Base-by-base conservation (phyloP, 1,140 invertebrate genomes). In the Schlechtendalia chinensis region DNA sequence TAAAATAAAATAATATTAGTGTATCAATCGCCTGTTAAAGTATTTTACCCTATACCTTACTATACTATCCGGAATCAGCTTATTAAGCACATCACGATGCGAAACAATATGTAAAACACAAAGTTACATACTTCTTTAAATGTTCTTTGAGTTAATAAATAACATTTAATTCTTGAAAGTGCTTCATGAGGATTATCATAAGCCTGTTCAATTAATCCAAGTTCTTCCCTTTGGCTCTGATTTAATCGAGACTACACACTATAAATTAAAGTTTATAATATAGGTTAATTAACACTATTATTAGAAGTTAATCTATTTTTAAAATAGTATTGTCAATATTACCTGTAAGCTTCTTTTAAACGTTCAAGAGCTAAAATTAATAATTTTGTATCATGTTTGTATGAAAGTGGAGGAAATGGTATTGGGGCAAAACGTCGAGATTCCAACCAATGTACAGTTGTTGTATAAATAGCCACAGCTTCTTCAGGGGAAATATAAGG, bases 131-230 rank as follows among this genome's bases (percentile, higher is more conserved):
- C 95, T 90, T 99, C 97, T 88, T 98, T 98, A 85, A 99, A 99
- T 47, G 96, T 95, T 87, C 98, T 90, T 86, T 99, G 97, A 0
- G 98, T 99, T 0, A 99, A 88, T 83, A 99, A 88, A 88, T 99
- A 98, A 91, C 98, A 94, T 86, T 99, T 99, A 83, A 99, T 99
- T 84, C 98, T 92, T 0, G 98, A 99, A 67, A 99, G 86, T 1
- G 98, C 98, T 86, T 99, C 98, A 83, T 99, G 98, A 79, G 98
- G 98, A 89, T 99, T 99, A 86, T 99, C 98, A 85, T 99, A 99
- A 0, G 98, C 98, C 86, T 99, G 98, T 87, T 99, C 98, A 84
- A 99, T 99, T 1, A 99, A 88, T 24, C 98, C 98, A 24, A 99
- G 86, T 86, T 99, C 98, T 88, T 99, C 98, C 83, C 98, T 89